Percentiles rank a stretch among this genome's conserved stretches.
Conservation (phyloP, 2,797 vertebrate genomes). For the Onychomys leucogaster region DNA sequence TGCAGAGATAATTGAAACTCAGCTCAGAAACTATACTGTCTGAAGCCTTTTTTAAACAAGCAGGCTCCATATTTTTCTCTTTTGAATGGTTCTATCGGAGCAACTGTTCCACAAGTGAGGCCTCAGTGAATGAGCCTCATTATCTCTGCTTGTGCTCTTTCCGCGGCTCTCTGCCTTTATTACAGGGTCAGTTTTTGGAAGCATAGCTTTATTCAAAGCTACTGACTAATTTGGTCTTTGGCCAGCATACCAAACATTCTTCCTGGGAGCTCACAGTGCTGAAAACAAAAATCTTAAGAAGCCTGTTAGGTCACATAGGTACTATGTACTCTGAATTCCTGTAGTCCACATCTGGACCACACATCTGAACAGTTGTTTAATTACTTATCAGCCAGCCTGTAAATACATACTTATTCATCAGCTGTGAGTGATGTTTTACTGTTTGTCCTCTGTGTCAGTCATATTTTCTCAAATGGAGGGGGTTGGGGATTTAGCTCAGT, state of each 20-base stretch:
- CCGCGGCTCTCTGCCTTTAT: conserved; percentile 12
- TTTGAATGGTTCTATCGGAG: not conserved
- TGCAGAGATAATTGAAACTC: not conserved
- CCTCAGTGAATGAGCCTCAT: conserved; percentile 50
- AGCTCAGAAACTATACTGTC: not conserved
- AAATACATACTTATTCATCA: conserved; percentile 41
- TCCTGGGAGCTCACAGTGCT: not conserved
- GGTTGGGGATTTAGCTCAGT: too few species aligned
- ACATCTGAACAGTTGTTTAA: not conserved
- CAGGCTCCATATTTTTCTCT: not conserved
- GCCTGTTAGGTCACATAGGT: not conserved
- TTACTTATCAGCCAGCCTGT: not conserved
- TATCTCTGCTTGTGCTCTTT: conserved; percentile 12
- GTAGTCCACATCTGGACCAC: conserved; percentile 11
- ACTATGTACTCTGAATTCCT: not conserved
- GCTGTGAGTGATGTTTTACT: conserved; percentile 23
- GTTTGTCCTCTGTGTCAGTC: not conserved
- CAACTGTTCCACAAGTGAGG: not conserved
- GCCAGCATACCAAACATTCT: conserved; percentile 66
- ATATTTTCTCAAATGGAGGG: not conserved
- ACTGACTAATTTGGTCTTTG: conserved; percentile 56
- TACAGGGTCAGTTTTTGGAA: conserved; percentile 49
- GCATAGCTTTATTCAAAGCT: conserved; percentile 58
- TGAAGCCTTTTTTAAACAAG: not conserved
- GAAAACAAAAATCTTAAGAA: conserved; percentile 19